Percentiles rank a stretch among this genome's conserved stretches.
phyloP scores from a whole-genome alignment of 1,140 invertebrate genomes.

The Venturia canescens region DNA sequence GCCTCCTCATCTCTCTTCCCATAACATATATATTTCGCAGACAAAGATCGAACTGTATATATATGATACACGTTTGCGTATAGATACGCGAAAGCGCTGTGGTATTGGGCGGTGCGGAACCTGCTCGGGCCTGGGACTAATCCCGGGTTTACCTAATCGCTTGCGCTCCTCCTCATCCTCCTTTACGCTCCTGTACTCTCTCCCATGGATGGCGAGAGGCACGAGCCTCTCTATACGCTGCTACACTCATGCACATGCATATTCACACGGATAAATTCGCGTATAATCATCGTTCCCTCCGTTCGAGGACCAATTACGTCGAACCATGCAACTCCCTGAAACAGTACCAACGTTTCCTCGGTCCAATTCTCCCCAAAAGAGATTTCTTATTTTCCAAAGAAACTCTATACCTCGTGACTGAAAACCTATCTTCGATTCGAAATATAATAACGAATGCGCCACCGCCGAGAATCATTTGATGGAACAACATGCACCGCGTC shows the following conservation, averaged over 20 bases:
- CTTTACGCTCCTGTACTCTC: conserved; percentile 48
- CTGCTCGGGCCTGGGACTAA: conserved; percentile 69
- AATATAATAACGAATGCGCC: too few relatives aligned
- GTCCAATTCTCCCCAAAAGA: neutral
- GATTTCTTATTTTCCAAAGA: neutral
- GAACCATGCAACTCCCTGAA: conserved; percentile 19
- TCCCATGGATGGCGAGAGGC: conserved; percentile 54
- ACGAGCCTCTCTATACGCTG: conserved; percentile 39
- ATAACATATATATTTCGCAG: conserved; percentile 55
- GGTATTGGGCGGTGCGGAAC: conserved; percentile 43
- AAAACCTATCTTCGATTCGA: too few relatives aligned
- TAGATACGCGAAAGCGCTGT: conserved; percentile 25
- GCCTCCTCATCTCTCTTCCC: neutral
- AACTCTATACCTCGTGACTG: too few relatives aligned
- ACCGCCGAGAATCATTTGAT: too few relatives aligned
- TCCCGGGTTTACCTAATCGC: conserved; percentile 77
- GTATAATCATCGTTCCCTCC: neutral
- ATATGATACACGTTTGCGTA: neutral
- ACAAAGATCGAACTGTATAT: neutral
- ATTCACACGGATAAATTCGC: neutral
- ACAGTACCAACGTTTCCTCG: conserved; percentile 32
- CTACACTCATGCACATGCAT: conserved; percentile 2
- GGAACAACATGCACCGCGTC: neutral
- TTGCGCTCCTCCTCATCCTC: conserved; percentile 64
- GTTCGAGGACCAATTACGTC: neutral